Base-by-base conservation (phyloP, 2,888 invertebrate species). In the Perithous albicinctus region DNA sequence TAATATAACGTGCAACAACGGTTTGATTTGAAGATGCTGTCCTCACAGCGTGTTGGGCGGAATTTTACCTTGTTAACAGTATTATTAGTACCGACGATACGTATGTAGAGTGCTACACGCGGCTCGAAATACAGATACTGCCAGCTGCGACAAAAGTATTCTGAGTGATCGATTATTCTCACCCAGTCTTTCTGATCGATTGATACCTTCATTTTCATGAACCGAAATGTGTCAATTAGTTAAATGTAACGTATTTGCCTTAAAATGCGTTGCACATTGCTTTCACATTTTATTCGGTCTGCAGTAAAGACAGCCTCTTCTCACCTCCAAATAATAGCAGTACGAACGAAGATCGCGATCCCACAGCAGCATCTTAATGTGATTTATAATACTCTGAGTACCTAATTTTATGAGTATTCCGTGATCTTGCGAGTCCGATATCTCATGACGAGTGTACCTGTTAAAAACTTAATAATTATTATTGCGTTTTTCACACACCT, bases 131-230 rank as follows among this genome's bases (percentile, higher is more conserved):
- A 98, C 64, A 99, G 95, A 91, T 96, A 96, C 94, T 99, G 99
- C 98, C 98, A 99, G 18, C 99, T 99, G 80, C 99, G 96, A 92
- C 99, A 99, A 92, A 96, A 96, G 94, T 97, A 98, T 85, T 95
- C 94, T 84, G 97, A 96, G 94, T 99, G 97, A 93, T 99, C 99
- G 82, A 99, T 95, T 73, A 99, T 96, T 79, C 97, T 95, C 83
- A 97, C 96, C 99, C 99, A 99, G 93, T 99, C 97, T 92, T 96
- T 96, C 93, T 98, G 97, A 94, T 99, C 98, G 93, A 98, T 97
- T 0, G 98, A 99, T 32, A 98, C 97, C 92, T 92, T 67, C 43
- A 15, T 35, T 20, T 2, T 29, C 29, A 54, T 10, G 18, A 23
- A 43, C 10, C 29, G 20, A 64, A 6, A 67, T 48, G 54, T 78